Conservation (phyloP, 2,888 invertebrate species). For the Diaphora mendica region DNA sequence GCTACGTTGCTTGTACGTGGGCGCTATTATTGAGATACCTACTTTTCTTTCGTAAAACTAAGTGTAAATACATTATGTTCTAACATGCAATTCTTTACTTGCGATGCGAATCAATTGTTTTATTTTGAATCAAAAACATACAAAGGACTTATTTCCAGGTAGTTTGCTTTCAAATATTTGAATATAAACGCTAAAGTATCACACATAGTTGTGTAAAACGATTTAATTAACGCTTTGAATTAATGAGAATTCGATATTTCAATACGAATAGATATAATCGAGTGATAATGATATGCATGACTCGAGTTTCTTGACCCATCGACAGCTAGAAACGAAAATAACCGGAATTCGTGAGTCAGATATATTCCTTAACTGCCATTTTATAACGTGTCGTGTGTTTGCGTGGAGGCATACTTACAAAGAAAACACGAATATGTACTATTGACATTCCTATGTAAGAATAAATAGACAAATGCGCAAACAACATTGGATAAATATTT, state of each 20-base stretch:
- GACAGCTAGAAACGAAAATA: slow-evolving; percentile 37
- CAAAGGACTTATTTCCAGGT: neutral
- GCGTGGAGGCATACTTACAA: neutral
- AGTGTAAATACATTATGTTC: too few relatives aligned
- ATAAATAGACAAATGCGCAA: neutral
- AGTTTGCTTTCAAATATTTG: neutral
- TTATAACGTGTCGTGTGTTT: slow-evolving; percentile 20
- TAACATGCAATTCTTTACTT: too few relatives aligned
- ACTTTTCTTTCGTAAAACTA: too few relatives aligned
- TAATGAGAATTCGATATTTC: slow-evolving; percentile 42
- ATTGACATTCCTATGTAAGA: neutral
- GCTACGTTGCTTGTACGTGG: too few relatives aligned
- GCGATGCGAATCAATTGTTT: neutral
- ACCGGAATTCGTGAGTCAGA: slow-evolving; percentile 47
- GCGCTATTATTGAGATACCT: too few relatives aligned
- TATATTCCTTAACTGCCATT: slow-evolving; percentile 27
- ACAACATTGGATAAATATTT: neutral
- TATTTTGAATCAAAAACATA: neutral
- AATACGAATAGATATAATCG: slow-evolving; percentile 57
- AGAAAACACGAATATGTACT: slow-evolving; percentile 1
- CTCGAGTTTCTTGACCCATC: slow-evolving; percentile 67
- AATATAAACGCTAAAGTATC: slow-evolving; percentile 16
- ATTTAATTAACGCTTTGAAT: slow-evolving; percentile 44
- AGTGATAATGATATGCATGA: slow-evolving; percentile 66
- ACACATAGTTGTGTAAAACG: slow-evolving; percentile 22